Percentiles rank a stretch among this genome's conserved stretches.
These are phyloP conservation scores for Hippopotamus amphibius DNA, from an alignment of 2,113 vertebrate species.

Conservation along the genomic window DNA sequence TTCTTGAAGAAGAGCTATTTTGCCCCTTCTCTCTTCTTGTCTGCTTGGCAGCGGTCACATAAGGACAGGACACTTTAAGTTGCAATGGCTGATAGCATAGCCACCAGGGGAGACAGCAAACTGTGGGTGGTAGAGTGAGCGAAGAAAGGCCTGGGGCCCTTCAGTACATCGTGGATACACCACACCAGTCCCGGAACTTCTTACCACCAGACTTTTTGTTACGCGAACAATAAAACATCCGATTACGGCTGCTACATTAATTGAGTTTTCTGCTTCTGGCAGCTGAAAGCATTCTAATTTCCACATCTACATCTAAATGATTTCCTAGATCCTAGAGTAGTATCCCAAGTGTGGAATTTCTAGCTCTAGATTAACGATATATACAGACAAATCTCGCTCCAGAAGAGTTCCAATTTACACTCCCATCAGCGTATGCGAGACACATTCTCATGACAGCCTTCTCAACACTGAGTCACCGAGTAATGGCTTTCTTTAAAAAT, in stretches of 20 bases:
- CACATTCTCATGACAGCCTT: not conserved
- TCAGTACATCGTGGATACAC: not conserved
- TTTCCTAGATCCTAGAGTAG: not conserved
- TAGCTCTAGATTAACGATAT: not conserved
- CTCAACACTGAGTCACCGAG: not conserved
- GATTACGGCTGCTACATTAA: no score
- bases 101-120: not conserved
- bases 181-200: not conserved
- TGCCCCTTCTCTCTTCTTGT: not conserved
- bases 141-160: not conserved
- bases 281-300: not conserved
- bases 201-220: not conserved
- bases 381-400: not conserved
- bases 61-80: not conserved
- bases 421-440: not conserved
- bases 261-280: not conserved
- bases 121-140: not conserved
- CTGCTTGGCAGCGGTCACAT: not conserved
- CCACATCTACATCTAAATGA: not conserved
- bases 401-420: not conserved
- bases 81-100: not conserved
- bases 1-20: not conserved
- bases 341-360: not conserved
- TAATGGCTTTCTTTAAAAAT: not conserved
- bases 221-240: not conserved